Evolutionary conservation across 2,797 vertebrate genomes (phyloP).

Genomic region (Urocyon cinereoargenteus): DNA sequence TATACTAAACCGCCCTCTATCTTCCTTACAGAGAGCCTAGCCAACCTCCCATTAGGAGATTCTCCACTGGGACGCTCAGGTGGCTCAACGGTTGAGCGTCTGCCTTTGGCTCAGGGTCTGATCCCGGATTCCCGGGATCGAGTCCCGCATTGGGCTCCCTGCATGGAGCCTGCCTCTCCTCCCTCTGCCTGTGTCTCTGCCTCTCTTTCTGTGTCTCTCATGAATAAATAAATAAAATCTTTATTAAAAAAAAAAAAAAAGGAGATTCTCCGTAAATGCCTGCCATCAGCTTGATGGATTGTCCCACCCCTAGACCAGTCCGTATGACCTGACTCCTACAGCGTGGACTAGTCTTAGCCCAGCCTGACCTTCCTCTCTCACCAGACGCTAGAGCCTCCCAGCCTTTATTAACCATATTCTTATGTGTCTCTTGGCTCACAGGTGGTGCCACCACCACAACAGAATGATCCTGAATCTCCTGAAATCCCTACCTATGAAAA

Average conservation of each 20-base stretch:
- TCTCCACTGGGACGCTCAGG: too few relatives aligned
- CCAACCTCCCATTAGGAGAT: not conserved
- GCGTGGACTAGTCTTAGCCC: not conserved
- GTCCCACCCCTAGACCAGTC: too few relatives aligned
- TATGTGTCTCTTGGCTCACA: not conserved
- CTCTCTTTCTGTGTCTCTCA: too few relatives aligned
- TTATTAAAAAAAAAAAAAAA: too few relatives aligned
- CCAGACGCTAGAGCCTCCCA: not conserved
- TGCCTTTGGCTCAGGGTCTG: too few relatives aligned
- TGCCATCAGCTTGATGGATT: not conserved
- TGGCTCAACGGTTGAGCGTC: too few relatives aligned
- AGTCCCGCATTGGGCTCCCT: too few relatives aligned
- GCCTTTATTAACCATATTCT: not conserved
- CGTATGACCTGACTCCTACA: not conserved
- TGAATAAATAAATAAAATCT: too few relatives aligned
- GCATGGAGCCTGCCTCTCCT: too few relatives aligned
- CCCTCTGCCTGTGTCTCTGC: too few relatives aligned
- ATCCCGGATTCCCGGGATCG: too few relatives aligned
- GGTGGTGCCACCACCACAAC: not conserved
- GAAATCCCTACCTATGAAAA: constrained; percentile 48
- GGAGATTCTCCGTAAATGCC: not conserved
- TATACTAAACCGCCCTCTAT: not conserved
- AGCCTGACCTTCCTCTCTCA: not conserved
- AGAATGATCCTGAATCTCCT: not conserved
- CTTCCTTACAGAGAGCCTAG: not conserved